Evolutionary conservation across 2,888 invertebrate genomes (phyloP), one percentile per base, ranked within the genome.

Genomic region (Linnaemya vulpina): DNA sequence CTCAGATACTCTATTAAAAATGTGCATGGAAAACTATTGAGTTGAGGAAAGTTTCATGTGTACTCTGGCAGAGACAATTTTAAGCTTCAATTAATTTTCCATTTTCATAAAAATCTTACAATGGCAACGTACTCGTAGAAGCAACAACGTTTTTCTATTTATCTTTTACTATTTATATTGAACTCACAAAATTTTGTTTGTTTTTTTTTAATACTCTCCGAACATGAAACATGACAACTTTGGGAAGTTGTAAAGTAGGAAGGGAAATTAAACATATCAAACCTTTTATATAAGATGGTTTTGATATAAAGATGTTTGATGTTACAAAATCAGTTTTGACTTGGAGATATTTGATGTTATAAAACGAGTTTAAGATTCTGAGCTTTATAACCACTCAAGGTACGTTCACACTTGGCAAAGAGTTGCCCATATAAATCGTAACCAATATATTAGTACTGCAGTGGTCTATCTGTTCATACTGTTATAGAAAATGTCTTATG

Each of bases 171-270:
- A 30, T 30, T 30, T 30, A 30, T 30, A 17, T 77, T 49, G 20
- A 13, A 51, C 17, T 40, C 17, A 17, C 8, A 17, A 25, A 5
- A 17, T 15, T 60, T n/a, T 20, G 9, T 9, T 22, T 20, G 13
- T 30, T 55, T 25, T 55, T 22, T 10, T 22, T 20, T 25, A 15
- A 25, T 25, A 25, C 13, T 35, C n/a, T n/a, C n/a, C n/a, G n/a
- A n/a, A n/a, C 70, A 70, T 82, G 76, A 76, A 55, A 82, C 38
- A 70, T 76, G 55, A 11, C 38, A 76, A 71, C 65, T 30, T 65
- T 58, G 25, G 49, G 25, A 63, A 58, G 58, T n/a, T 11, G 1
- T 51, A 1, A 0, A 49, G 35, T 58, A 15, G 38, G 0, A 51
- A 1, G 7, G 40, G 0, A 67, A 67, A 43, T 76, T 35, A 46